Percentiles rank a stretch among this genome's conserved stretches.
These are phyloP conservation scores for Turdus rufiventris DNA, from an alignment of 2,113 vertebrate species.

Conservation along the genomic window DNA sequence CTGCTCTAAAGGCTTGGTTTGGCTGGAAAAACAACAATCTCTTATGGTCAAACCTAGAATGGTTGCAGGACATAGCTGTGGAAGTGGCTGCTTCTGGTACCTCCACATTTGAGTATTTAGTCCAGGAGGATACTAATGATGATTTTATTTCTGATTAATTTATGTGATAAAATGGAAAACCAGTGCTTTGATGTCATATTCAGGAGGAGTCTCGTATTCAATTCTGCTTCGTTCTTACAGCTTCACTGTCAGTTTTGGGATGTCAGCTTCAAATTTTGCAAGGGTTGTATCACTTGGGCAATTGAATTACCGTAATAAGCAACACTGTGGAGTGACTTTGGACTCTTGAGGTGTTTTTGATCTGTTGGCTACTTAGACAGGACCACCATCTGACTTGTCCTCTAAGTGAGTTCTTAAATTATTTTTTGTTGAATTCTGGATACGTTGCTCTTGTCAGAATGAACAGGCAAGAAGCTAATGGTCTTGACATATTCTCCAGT, in stretches of 20 bases:
- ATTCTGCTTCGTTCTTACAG: not conserved
- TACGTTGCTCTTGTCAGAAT: not conserved
- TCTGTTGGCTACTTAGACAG: not conserved
- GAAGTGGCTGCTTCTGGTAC: not conserved
- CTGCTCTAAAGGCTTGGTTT: not conserved
- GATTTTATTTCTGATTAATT: not conserved
- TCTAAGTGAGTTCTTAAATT: not conserved
- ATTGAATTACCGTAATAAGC: not conserved
- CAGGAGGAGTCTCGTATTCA: accelerated
- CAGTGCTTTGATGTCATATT: not conserved
- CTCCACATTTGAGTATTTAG: not conserved
- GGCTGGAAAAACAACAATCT: not conserved
- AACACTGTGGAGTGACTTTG: not conserved
- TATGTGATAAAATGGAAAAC: not conserved
- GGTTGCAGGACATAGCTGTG: not conserved
- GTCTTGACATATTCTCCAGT: not conserved
- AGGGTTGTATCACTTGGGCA: not conserved
- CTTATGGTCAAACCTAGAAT: not conserved
- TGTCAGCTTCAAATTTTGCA: not conserved
- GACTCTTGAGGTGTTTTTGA: not conserved
- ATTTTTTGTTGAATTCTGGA: not conserved
- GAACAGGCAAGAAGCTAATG: not conserved
- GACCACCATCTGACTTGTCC: not conserved
- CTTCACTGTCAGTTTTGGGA: not conserved
- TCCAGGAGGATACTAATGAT: not conserved